Evolutionary conservation across 2,113 vertebrate genomes (phyloP).

Genomic region (Oenanthe melanoleuca): DNA sequence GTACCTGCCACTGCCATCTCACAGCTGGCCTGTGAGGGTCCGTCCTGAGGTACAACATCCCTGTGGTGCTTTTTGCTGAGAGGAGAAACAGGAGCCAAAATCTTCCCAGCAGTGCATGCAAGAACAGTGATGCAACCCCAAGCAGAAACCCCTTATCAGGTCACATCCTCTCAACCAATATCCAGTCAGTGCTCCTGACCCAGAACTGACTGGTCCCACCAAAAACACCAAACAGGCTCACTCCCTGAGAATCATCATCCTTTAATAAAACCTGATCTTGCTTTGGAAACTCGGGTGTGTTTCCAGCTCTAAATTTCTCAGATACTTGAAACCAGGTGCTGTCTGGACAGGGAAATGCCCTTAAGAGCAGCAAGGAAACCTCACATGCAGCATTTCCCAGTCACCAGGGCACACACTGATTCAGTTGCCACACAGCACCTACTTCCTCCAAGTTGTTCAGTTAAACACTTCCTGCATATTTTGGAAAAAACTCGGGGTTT

Average conservation of each 20-base stretch:
- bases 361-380: not conserved
- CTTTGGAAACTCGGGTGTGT: rapidly evolving
- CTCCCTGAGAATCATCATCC: no score
- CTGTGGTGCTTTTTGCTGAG: not conserved
- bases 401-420: rapidly evolving
- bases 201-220: rapidly evolving
- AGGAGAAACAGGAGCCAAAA: not conserved
- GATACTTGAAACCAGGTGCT: not conserved
- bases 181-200: not conserved
- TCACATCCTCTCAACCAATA: not conserved
- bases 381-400: not conserved
- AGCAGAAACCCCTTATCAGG: not conserved
- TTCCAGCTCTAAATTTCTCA: not conserved
- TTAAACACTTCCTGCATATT: not conserved
- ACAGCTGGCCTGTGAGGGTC: not conserved
- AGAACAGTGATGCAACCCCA: not conserved
- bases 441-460: not conserved
- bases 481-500: not conserved
- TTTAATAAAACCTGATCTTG: not conserved
- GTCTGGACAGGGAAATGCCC: not conserved
- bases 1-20: not conserved
- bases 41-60: not conserved
- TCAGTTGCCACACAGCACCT: not conserved
- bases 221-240: not conserved
- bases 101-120: not conserved